Percentiles rank a stretch among this genome's conserved stretches.
These are phyloP conservation scores for Drosophila funebris DNA, from an alignment of 1,140 invertebrate species.

Conservation along the genomic window DNA sequence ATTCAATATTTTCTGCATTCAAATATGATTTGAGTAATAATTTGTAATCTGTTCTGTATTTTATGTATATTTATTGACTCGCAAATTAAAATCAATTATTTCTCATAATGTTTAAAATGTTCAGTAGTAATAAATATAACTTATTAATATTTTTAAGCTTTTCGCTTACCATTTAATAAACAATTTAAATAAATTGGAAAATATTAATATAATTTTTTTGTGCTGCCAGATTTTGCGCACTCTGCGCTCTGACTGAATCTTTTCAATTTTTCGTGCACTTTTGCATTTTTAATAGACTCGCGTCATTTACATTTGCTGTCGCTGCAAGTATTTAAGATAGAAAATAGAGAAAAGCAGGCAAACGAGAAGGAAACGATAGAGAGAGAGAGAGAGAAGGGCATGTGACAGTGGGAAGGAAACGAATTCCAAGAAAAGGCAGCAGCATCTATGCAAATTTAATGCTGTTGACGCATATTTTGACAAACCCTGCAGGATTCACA, in stretches of 20 bases:
- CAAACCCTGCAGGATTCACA: constrained; percentile 8
- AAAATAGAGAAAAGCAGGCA: neutral
- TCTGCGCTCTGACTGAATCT: neutral
- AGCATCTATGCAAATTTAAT: constrained; percentile 56
- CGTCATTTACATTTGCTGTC: constrained; percentile 40
- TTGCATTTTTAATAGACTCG: constrained; percentile 38
- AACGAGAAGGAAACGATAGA: neutral
- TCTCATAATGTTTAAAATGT: no score
- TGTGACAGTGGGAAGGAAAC: neutral
- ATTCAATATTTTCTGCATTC: no score
- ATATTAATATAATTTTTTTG: neutral
- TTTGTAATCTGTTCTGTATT: no score
- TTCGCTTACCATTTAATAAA: neutral
- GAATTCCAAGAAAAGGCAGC: neutral
- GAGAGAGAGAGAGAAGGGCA: neutral
- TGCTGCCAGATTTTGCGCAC: neutral
- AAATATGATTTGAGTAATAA: no score
- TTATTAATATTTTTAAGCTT: no score
- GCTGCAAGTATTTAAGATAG: constrained; percentile 20
- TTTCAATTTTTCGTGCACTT: neutral
- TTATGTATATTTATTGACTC: no score
- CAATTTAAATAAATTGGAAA: neutral
- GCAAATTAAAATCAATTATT: no score
- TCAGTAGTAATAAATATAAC: no score
- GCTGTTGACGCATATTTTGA: constrained; percentile 72